Evolutionary conservation across 2,113 vertebrate genomes (phyloP).

Genomic region (Nycticryphes semicollaris): DNA sequence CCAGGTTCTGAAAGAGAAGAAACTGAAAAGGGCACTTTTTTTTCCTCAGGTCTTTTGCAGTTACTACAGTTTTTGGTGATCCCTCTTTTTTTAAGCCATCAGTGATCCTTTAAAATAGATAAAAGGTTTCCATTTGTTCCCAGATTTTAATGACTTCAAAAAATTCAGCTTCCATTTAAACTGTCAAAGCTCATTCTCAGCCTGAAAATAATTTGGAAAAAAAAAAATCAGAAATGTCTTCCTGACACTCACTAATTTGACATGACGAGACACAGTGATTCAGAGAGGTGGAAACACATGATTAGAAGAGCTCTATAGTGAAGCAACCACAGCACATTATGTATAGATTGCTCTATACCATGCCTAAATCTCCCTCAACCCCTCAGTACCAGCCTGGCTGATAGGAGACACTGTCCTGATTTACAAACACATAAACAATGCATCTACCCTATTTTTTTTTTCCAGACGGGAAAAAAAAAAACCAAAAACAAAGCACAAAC

Average conservation of each 20-base stretch:
- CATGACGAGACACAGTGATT: background rate
- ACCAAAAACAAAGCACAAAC: too few relatives aligned
- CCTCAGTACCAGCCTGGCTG: background rate
- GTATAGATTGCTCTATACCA: background rate
- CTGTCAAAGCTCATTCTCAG: background rate
- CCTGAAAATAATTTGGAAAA: background rate
- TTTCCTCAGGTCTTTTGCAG: background rate
- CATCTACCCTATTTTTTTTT: background rate
- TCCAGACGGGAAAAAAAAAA: background rate
- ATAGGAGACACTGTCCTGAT: background rate
- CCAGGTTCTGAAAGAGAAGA: background rate
- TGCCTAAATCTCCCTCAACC: background rate
- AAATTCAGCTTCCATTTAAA: slow-evolving; percentile 6
- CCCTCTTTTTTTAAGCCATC: background rate
- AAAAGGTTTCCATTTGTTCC: background rate
- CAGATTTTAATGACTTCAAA: background rate
- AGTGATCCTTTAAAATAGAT: background rate
- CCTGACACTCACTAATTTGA: slow-evolving; percentile 10
- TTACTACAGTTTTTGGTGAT: background rate
- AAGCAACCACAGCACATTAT: background rate
- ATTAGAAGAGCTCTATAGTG: background rate
- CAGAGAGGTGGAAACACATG: background rate
- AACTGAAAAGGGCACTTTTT: background rate
- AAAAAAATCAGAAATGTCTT: background rate
- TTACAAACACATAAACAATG: background rate